Evolutionary conservation across 2,113 vertebrate species (phyloP).

Genomic region (Pelodiscus sinensis): DNA sequence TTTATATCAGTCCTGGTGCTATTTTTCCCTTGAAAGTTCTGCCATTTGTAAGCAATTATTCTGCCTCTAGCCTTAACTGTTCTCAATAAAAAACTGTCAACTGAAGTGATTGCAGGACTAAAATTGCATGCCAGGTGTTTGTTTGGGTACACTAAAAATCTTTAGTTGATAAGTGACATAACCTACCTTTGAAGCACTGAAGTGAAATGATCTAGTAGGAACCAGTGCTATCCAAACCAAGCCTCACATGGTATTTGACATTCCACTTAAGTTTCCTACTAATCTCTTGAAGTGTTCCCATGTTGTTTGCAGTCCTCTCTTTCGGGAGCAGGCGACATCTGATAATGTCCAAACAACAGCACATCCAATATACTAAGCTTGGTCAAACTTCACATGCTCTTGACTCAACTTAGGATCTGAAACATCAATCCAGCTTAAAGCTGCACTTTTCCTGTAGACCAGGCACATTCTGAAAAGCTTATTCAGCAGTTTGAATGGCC

Average conservation of each 20-base stretch:
- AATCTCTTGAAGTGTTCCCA: slow-evolving; percentile 8
- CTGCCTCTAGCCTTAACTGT: neutral
- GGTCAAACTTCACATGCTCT: neutral
- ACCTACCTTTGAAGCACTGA: neutral
- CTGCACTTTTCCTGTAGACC: neutral
- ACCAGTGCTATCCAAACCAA: neutral
- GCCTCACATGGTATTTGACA: neutral
- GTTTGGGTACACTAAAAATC: neutral
- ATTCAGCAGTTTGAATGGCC: neutral
- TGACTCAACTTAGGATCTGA: neutral
- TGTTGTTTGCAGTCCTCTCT: slow-evolving; percentile 11
- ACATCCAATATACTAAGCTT: neutral
- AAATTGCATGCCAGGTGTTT: neutral
- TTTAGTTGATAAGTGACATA: neutral
- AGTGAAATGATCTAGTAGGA: neutral
- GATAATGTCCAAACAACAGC: neutral
- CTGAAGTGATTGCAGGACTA: neutral
- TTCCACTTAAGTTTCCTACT: slow-evolving; percentile 3
- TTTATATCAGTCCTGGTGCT: neutral
- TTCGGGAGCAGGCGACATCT: neutral
- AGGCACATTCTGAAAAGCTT: neutral
- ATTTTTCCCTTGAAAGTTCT: neutral
- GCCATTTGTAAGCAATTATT: neutral
- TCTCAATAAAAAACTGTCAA: neutral
- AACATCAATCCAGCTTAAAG: neutral